Conservation (phyloP, 2,888 invertebrate species). For the Auanema sp. region DNA sequence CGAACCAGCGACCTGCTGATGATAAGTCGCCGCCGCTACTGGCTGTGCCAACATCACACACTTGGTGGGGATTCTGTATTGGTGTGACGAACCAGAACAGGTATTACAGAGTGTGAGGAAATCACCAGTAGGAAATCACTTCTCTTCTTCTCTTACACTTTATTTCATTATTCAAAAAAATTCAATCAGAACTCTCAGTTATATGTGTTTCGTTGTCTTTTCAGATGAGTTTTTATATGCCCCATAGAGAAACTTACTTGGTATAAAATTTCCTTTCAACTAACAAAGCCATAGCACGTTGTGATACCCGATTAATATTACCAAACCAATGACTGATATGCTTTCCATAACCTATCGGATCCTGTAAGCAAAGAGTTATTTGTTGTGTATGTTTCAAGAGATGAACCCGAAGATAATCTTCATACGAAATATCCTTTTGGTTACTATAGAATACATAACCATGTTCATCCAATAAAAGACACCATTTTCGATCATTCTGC, state of each 20-base stretch:
- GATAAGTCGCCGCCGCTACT: neutral
- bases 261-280: constrained; percentile 57
- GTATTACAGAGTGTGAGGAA: too few relatives aligned
- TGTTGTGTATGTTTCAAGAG: constrained; percentile 7
- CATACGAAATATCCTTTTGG: constrained; percentile 42
- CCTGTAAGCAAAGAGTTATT: constrained; percentile 22
- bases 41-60: constrained; percentile 1
- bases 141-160: too few relatives aligned
- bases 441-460: constrained; percentile 61
- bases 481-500: constrained; percentile 43
- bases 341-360: constrained; percentile 24
- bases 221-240: too few relatives aligned
- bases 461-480: constrained; percentile 61
- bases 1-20: neutral
- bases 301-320: constrained; percentile 55
- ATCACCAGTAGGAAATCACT: too few relatives aligned
- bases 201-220: too few relatives aligned
- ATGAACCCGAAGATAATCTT: constrained; percentile 31
- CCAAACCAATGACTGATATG: constrained; percentile 58
- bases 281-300: constrained; percentile 58
- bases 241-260: constrained; percentile 28
- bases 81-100: too few relatives aligned
- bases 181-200: too few relatives aligned
- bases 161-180: too few relatives aligned
- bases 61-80: too few relatives aligned